Base-by-base conservation (phyloP, 2,797 vertebrate genomes). In the Gephyroberyx darwinii region DNA sequence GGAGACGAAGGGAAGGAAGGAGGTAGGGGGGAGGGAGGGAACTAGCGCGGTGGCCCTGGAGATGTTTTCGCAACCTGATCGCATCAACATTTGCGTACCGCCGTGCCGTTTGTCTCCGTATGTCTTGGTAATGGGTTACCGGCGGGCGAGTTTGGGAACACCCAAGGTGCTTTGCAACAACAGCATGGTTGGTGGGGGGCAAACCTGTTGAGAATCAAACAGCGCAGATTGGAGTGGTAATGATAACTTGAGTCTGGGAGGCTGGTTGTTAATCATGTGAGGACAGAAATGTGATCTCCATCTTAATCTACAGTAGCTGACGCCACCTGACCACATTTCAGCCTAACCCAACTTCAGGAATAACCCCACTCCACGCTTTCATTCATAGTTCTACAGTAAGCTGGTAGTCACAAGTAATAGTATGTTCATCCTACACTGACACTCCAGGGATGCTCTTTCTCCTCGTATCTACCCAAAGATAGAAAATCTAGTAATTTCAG, bases 1-100 rank as follows among this genome's bases (percentile, higher is more conserved):
- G 80, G 86, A 83, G 88, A 89, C 84, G 89, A 86, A 80, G 84
- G 79, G 88, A 88, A 74, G 69, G 75, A 64, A 64, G 56, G 60
- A 54, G 69, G 26, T 26, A 26, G 26, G 1, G 26, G 26, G 61
- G 71, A 68, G 65, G 52, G 60, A n/a, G 69, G 65, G 64, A 30
- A 20, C 12, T 69, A 68, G 78, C 4, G 56, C 58, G 59, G 82
- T 70, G 92, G 92, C 93, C 94, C 93, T 90, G 90, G 91, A 95
- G 93, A 94, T 94, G 92, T 95, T 96, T 96, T 95, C 88, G 90
- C 92, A 94, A 92, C 90, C 92, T 90, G 93, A 92, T 89, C 94
- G 90, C 89, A 91, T 94, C 91, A 94, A 95, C 94, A 93, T 94
- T 94, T 93, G 58, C 81, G 91, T 82, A 92, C 93, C 90, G 90